These are phyloP conservation scores for Synergus itoensis DNA, from an alignment of 2,888 invertebrate species.

Conservation along the genomic window DNA sequence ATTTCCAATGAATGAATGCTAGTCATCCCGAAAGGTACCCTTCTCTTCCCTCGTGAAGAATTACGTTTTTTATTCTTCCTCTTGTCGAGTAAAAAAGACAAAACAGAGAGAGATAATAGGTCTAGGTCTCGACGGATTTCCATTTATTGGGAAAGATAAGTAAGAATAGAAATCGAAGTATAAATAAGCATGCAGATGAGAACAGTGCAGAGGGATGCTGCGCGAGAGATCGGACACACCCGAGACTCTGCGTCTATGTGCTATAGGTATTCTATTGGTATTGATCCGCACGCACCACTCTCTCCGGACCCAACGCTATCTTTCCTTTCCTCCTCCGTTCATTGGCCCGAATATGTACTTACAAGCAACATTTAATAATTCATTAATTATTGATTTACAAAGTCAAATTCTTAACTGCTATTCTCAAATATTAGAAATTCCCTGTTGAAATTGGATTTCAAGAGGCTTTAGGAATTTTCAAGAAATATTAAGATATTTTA, in stretches of 20 bases:
- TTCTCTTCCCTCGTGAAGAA: neutral
- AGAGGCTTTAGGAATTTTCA: too few relatives aligned
- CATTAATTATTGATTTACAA: neutral
- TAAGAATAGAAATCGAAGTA: constrained; percentile 17
- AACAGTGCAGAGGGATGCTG: constrained; percentile 60
- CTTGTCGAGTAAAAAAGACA: neutral
- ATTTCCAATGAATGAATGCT: neutral
- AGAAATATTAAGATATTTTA: too few relatives aligned
- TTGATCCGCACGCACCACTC: constrained; percentile 70
- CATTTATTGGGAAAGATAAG: constrained; percentile 17
- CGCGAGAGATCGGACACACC: constrained; percentile 71
- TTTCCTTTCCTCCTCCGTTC: constrained; percentile 59
- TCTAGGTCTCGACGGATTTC: constrained; percentile 17
- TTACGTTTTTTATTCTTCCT: neutral
- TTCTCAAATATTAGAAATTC: neutral
- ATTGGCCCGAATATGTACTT: constrained; percentile 57
- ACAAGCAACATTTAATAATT: constrained; percentile 42
- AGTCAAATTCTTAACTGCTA: neutral
- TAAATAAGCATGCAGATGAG: constrained; percentile 42
- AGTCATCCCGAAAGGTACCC: neutral
- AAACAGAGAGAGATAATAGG: neutral
- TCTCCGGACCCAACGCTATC: constrained; percentile 56
- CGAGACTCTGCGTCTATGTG: constrained; percentile 65
- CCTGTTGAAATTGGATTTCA: neutral
- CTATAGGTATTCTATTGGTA: constrained; percentile 68